Evolutionary conservation across 2,113 vertebrate genomes (phyloP).

Genomic region (Rhinolophus sinicus): DNA sequence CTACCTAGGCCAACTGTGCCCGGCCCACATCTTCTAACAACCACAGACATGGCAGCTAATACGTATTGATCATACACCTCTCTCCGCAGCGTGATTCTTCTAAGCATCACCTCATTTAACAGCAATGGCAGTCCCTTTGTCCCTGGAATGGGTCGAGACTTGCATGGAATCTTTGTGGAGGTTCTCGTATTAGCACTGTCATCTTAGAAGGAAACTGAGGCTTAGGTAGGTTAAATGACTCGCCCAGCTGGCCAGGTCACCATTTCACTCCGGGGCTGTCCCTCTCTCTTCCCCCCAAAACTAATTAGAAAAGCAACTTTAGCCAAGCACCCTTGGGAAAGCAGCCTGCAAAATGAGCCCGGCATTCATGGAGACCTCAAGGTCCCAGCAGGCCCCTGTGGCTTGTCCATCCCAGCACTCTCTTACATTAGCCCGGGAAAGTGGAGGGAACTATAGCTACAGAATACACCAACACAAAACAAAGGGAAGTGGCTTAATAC

Average conservation of each 20-base stretch:
- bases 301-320: constrained; percentile 29
- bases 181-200: background rate
- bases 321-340: background rate
- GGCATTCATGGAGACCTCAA: background rate
- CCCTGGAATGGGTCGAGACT: background rate
- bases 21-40: background rate
- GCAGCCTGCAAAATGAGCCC: background rate
- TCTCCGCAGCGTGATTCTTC: background rate
- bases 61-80: background rate
- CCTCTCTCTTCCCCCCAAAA: background rate
- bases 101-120: background rate
- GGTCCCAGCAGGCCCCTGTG: background rate
- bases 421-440: background rate
- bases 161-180: background rate
- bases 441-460: background rate
- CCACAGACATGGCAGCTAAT: background rate
- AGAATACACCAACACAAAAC: background rate
- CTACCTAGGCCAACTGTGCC: background rate
- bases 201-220: constrained; percentile 54
- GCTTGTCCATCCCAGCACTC: background rate
- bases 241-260: background rate
- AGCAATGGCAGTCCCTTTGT: background rate
- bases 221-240: background rate
- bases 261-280: background rate
- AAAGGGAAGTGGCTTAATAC: background rate